Conservation (phyloP, 1,140 invertebrate species). For the Lethocerus indicus region DNA sequence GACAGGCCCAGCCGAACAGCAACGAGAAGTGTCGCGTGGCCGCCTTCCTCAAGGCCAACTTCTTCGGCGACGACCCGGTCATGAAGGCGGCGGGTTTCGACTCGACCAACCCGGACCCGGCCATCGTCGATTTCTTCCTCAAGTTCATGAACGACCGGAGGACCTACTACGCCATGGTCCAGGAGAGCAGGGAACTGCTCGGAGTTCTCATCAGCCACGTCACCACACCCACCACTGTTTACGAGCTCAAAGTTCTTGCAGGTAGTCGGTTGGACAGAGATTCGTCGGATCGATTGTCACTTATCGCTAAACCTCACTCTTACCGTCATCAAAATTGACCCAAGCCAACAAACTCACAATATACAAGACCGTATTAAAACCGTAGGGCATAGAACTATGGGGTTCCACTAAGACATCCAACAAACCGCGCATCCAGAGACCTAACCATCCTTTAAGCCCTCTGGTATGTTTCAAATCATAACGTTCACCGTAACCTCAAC, state of each 20-base stretch:
- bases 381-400: no score
- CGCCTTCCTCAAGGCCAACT: not conserved
- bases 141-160: slow-evolving; percentile 2
- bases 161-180: slow-evolving; percentile 1
- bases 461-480: no score
- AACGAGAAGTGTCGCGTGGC: slow-evolving; percentile 6
- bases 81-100: slow-evolving; percentile 3
- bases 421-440: no score
- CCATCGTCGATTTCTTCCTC: slow-evolving; percentile 2
- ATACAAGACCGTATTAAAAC: no score
- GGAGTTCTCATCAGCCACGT: slow-evolving; percentile 1
- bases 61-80: slow-evolving; percentile 3
- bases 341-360: no score
- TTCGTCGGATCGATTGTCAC: not conserved
- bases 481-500: no score
- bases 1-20: not conserved
- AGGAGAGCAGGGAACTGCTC: slow-evolving; percentile 4
- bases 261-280: not conserved
- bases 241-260: slow-evolving; percentile 3
- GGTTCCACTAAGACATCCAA: no score
- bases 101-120: slow-evolving; percentile 1
- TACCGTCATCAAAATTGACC: not conserved
- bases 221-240: not conserved
- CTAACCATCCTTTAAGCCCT: no score
- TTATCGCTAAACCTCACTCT: not conserved